phyloP scores from a whole-genome alignment of 2,113 vertebrate genomes.

The Siphamia tubifer region DNA sequence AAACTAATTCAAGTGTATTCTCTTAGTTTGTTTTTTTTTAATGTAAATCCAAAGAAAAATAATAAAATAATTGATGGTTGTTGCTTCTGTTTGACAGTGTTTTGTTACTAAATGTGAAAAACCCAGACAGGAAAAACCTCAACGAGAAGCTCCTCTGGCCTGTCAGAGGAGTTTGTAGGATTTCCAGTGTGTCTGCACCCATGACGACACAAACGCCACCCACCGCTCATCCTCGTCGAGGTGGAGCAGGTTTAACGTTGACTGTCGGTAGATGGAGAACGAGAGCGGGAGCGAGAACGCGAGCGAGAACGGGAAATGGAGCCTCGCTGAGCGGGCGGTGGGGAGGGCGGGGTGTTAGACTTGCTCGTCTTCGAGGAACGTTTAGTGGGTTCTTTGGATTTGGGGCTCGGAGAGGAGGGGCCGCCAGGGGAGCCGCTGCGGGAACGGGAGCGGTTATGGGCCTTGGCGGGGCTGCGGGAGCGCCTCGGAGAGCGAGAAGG shows the following conservation, averaged over 20 bases:
- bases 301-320: constrained; percentile 82
- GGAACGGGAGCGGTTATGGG: constrained; percentile 85
- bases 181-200: constrained; percentile 1
- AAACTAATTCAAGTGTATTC: not conserved
- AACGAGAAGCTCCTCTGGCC: not conserved
- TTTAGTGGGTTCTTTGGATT: constrained; percentile 86
- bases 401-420: constrained; percentile 81
- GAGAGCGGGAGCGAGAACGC: constrained; percentile 78
- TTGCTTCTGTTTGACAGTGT: not conserved
- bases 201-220: not conserved
- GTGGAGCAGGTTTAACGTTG: constrained; percentile 79
- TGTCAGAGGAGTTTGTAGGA: not conserved
- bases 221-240: not conserved
- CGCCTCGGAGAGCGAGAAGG: constrained; percentile 87
- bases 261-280: constrained; percentile 87
- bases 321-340: constrained; percentile 55
- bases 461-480: constrained; percentile 86
- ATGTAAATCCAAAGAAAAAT: not conserved
- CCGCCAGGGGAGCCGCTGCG: constrained; percentile 84
- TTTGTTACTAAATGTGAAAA: not conserved
- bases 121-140: not conserved
- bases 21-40: not conserved
- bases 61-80: not conserved
- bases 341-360: constrained; percentile 72
- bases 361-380: constrained; percentile 85